Evolutionary conservation across 2,797 vertebrate genomes (phyloP), one percentile per base, ranked within the genome.

Genomic region (Coccyzus lansbergi): DNA sequence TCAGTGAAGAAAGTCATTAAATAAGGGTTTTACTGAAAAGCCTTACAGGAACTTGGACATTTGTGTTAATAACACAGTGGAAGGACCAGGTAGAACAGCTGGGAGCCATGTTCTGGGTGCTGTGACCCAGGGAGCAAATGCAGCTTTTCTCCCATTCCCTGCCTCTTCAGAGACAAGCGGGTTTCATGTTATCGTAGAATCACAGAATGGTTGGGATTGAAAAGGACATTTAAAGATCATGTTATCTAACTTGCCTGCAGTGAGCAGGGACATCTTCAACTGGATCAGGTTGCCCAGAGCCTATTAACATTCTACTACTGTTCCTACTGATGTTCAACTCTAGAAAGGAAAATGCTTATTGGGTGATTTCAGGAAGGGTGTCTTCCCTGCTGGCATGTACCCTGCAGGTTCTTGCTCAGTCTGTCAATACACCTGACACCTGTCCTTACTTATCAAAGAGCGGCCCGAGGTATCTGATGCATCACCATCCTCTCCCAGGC

Each of bases 381-480:
- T 63, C 26, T n/a, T 63, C 26, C 42, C 48, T 56, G 44, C 60
- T 55, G 74, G 13, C 34, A 26, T 0, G 0, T 51, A 25, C 55
- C 80, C 53, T n/a, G 67, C 56, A 36, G 29, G 46, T 53, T 83
- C 55, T 15, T 15, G n/a, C 78, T 91, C 55, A 4, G 34, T 58
- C 42, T 44, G 51, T 51, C 20, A 12, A 48, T 72, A 31, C 56
- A 6, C 19, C 21, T 5, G 4, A 46, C n/a, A 31, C 36, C 48
- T 75, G 69, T 67, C 65, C 49, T 52, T 44, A 40, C 34, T 0
- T 0, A 12, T 51, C 53, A 33, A 15, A 24, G 60, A 40, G 40
- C 10, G 1, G 49, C 44, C 46, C 0, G 0, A 24, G 74, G 3
- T n/a, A 8, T 15, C 22, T 21, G 3, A 15, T 3, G 0, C n/a